Evolutionary conservation across 2,797 vertebrate species (phyloP).

Genomic region (Crocidura indochinensis): DNA sequence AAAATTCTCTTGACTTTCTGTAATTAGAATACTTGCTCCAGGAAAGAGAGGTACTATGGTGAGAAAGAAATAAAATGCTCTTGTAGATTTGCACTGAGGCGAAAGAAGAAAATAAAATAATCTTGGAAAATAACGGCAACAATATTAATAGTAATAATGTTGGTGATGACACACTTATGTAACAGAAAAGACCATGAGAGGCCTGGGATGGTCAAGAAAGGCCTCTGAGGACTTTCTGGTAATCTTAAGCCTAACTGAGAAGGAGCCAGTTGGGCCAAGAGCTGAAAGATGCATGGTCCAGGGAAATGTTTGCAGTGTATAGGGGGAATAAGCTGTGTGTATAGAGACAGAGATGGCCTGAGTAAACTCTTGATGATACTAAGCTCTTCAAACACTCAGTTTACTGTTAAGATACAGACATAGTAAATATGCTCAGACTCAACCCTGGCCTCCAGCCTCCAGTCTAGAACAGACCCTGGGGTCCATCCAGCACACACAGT

Average conservation of each 20-base stretch:
- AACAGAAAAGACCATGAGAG: neutral
- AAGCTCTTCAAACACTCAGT: neutral
- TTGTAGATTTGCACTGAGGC: neutral
- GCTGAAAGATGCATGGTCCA: neutral
- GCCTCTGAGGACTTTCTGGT: neutral
- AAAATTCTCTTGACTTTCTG: neutral
- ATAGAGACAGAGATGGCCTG: too few species aligned
- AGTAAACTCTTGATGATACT: too few species aligned
- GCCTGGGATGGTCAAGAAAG: neutral
- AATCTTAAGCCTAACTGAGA: accelerated
- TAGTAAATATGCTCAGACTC: neutral
- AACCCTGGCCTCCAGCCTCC: neutral
- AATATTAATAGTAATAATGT: neutral
- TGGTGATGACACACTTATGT: neutral
- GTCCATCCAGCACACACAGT: neutral
- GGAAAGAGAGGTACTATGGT: neutral
- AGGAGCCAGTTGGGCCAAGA: neutral
- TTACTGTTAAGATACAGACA: neutral
- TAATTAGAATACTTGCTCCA: neutral
- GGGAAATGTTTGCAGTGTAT: neutral
- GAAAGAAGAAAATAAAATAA: conserved; percentile 27
- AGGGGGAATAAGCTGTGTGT: too few species aligned
- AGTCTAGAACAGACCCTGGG: neutral
- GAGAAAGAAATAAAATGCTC: neutral
- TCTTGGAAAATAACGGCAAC: neutral